Evolutionary conservation across 2,113 vertebrate genomes (phyloP).

Genomic region (Fregetta grallaria): DNA sequence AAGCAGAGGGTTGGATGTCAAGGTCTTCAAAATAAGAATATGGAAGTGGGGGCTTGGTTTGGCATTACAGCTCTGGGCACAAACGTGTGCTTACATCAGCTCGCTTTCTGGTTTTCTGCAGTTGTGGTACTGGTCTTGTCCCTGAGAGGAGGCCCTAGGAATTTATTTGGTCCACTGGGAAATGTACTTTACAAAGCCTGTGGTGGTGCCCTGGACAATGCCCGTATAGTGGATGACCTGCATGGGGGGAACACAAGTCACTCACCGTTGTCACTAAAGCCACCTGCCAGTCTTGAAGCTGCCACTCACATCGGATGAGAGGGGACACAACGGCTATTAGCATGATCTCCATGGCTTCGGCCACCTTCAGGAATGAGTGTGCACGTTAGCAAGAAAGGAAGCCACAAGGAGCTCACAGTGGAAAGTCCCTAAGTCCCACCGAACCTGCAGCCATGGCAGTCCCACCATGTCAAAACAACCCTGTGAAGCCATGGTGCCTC

Average conservation of each 20-base stretch:
- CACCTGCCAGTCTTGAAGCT: slow-evolving; percentile 91
- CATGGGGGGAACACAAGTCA: neutral
- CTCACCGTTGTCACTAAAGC: slow-evolving; percentile 94
- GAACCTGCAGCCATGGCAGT: neutral
- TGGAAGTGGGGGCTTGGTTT: neutral
- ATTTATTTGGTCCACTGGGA: neutral
- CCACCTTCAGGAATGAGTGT: slow-evolving; percentile 72
- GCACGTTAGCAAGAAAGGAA: neutral
- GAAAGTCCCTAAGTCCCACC: neutral
- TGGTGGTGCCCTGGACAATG: neutral
- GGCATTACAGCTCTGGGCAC: neutral
- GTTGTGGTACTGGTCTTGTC: neutral
- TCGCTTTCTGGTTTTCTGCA: neutral
- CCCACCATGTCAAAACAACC: neutral
- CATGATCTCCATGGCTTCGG: slow-evolving; percentile 98
- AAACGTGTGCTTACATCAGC: fast-evolving
- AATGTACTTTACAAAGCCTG: neutral
- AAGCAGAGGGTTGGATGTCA: neutral
- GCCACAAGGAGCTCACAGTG: neutral
- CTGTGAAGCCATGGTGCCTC: neutral
- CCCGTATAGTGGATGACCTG: neutral
- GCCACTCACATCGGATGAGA: slow-evolving; percentile 91
- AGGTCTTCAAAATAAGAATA: neutral
- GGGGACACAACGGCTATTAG: slow-evolving; percentile 90
- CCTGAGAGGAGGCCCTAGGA: neutral